Conservation (phyloP, 1,140 invertebrate species). For the Lycorma delicatula region DNA sequence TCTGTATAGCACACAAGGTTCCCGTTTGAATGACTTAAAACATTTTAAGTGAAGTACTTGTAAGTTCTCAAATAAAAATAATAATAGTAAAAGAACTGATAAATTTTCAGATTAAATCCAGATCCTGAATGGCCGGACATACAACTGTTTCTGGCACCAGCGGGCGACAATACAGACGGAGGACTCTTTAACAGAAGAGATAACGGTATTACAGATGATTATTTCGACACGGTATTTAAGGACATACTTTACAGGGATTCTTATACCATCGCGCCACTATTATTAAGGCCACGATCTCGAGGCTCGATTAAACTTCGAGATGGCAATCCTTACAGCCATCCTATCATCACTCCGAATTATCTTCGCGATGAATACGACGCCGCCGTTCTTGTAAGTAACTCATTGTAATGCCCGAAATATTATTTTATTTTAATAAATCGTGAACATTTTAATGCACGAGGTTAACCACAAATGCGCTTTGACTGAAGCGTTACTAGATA, state of each 20-base stretch:
- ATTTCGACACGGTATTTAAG: slow-evolving; percentile 56
- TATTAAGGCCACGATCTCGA: slow-evolving; percentile 59
- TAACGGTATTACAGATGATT: slow-evolving; percentile 54
- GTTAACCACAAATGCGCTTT: too few relatives aligned
- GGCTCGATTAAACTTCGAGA: slow-evolving; percentile 57
- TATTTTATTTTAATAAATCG: too few relatives aligned
- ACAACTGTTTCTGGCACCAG: slow-evolving; percentile 61
- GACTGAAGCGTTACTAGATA: too few relatives aligned
- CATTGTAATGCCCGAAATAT: too few relatives aligned
- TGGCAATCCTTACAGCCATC: slow-evolving; percentile 57
- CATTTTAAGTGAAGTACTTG: too few relatives aligned
- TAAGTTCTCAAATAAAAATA: too few relatives aligned
- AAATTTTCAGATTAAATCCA: slow-evolving; percentile 16
- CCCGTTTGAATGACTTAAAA: too few relatives aligned
- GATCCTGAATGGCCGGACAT: slow-evolving; percentile 64
- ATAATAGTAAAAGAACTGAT: too few relatives aligned
- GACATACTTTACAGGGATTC: slow-evolving; percentile 55
- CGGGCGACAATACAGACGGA: slow-evolving; percentile 64
- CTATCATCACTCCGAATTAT: slow-evolving; percentile 75
- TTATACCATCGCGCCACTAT: slow-evolving; percentile 53
- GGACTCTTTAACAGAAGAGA: slow-evolving; percentile 57
- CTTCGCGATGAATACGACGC: slow-evolving; percentile 58
- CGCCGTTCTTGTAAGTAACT: slow-evolving; percentile 49
- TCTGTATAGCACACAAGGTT: too few relatives aligned
- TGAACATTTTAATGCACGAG: too few relatives aligned